Evolutionary conservation across 2,888 invertebrate genomes (phyloP).

Genomic region (Eudasyphora cyanicolor): DNA sequence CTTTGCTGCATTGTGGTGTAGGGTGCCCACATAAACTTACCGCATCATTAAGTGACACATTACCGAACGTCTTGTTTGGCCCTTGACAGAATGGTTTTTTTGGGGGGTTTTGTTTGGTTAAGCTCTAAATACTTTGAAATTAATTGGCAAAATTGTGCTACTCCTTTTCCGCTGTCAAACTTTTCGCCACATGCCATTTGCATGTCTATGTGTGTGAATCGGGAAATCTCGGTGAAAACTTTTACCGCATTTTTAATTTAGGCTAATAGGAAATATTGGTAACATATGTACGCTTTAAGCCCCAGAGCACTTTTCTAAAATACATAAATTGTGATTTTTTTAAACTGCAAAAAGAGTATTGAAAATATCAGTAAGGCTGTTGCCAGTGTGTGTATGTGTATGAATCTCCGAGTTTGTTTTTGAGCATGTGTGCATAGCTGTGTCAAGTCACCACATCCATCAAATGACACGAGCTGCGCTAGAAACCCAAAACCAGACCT

Average conservation of each 20-base stretch:
- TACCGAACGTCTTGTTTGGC: neutral
- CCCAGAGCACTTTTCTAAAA: no score
- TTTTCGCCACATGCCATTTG: constrained; percentile 16
- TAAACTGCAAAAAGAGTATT: neutral
- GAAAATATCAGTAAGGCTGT: neutral
- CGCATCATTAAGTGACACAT: constrained; percentile 6
- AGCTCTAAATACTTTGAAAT: constrained; percentile 47
- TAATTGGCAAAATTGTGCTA: constrained; percentile 30
- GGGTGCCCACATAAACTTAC: neutral
- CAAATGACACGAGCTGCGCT: constrained; percentile 66
- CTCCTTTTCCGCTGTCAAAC: neutral
- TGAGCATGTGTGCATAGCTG: no score
- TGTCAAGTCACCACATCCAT: constrained; percentile 37
- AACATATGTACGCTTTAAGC: constrained; percentile 7
- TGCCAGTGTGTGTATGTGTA: neutral
- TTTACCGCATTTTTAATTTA: constrained; percentile 30
- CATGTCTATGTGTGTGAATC: neutral
- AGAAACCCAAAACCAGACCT: constrained; percentile 42
- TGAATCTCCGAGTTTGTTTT: no score
- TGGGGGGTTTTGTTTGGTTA: constrained; percentile 15
- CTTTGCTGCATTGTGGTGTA: neutral
- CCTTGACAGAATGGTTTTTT: neutral
- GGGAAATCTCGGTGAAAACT: neutral
- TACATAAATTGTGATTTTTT: neutral
- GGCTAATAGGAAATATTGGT: constrained; percentile 40